phyloP scores from a whole-genome alignment of 2,797 vertebrate species.

The Lateolabrax maculatus region DNA sequence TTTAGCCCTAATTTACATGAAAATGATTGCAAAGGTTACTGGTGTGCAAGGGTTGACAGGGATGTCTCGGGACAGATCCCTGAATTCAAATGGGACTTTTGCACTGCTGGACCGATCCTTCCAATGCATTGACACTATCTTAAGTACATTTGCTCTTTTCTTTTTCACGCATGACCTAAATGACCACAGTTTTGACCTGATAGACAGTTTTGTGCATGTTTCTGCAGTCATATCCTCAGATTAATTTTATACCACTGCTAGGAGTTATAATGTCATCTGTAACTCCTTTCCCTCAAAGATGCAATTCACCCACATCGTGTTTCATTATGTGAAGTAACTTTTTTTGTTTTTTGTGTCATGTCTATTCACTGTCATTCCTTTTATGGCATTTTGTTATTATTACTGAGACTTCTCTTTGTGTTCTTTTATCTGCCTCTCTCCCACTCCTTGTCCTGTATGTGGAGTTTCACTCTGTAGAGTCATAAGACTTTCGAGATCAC shows the following conservation, averaged over 20 bases:
- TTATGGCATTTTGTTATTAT: constrained; percentile 6
- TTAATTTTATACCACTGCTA: constrained; percentile 2
- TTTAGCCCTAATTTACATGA: too few species aligned
- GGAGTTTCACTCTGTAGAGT: constrained; percentile 39
- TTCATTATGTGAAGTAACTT: constrained; percentile 14
- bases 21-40: constrained; percentile 29
- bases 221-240: constrained; percentile 25
- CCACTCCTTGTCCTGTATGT: constrained; percentile 35
- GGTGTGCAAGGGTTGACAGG: background rate
- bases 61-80: background rate
- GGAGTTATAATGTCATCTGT: background rate
- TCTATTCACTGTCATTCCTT: constrained; percentile 6
- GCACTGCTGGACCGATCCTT: background rate
- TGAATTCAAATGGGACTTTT: background rate
- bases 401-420: constrained; percentile 33
- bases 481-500: constrained; percentile 65
- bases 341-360: background rate
- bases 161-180: background rate
- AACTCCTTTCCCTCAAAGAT: background rate
- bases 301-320: constrained; percentile 43
- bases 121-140: background rate
- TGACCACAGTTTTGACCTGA: background rate
- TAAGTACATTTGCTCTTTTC: background rate
- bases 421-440: constrained; percentile 43
- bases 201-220: background rate